Percentiles rank a stretch among this genome's conserved stretches.
These are phyloP conservation scores for Agrotis exclamationis DNA, from an alignment of 2,888 invertebrate species.

Conservation along the genomic window DNA sequence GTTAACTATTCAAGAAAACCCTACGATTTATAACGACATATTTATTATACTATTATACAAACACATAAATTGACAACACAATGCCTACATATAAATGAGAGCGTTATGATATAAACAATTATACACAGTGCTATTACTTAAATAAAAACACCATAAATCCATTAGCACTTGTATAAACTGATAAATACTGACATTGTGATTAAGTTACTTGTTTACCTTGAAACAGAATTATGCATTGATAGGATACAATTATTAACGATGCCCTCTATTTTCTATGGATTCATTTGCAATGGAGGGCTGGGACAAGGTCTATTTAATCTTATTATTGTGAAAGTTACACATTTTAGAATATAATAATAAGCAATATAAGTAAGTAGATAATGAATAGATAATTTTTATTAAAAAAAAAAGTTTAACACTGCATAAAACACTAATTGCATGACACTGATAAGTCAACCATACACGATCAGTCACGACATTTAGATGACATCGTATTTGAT, in stretches of 20 bases:
- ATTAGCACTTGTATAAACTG: constrained; percentile 8
- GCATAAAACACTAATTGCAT: too few relatives aligned
- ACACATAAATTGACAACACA: constrained; percentile 42
- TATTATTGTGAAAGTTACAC: too few relatives aligned
- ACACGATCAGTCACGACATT: too few relatives aligned
- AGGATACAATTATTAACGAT: constrained; percentile 1
- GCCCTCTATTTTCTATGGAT: constrained; percentile 6
- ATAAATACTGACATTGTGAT: constrained; percentile 7
- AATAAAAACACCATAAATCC: constrained; percentile 40
- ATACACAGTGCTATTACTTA: constrained; percentile 11
- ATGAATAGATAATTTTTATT: too few relatives aligned
- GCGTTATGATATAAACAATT: constrained; percentile 40
- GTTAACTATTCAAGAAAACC: neutral
- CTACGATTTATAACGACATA: constrained; percentile 4
- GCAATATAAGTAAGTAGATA: too few relatives aligned
- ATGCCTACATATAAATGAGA: constrained; percentile 47
- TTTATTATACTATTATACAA: constrained; percentile 45
- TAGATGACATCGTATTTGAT: too few relatives aligned
- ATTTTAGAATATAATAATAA: too few relatives aligned
- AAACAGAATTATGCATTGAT: constrained; percentile 10
- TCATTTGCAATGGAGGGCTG: neutral
- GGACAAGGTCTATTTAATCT: constrained; percentile 4
- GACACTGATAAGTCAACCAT: too few relatives aligned
- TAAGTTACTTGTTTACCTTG: constrained; percentile 44
- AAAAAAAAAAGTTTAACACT: too few relatives aligned